Base-by-base conservation (phyloP, 2,888 invertebrate genomes). In the Euplagia quadripunctaria region DNA sequence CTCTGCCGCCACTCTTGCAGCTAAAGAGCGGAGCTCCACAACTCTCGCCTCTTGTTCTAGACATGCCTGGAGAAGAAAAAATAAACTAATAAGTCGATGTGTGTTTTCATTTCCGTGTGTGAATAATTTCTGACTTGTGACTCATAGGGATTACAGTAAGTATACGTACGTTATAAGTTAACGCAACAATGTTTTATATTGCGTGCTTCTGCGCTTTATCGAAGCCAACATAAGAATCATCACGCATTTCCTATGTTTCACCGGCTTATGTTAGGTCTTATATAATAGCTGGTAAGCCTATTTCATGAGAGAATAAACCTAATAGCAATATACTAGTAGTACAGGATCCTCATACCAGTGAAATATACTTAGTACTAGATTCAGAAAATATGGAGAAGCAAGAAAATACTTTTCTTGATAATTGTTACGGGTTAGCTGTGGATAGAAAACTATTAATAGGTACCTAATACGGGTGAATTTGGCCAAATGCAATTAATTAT, bases 1-100 rank as follows among this genome's bases (percentile, higher is more conserved):
- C 88, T 98, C 98, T 43, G 97, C 96, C 0, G 98, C 98, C 72
- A 98, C 98, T 82, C 97, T 97, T 0, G 97, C 97, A 4, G 98
- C 98, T 75, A 98, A 96, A 20, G 97, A 97, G 5, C 97, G 97
- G 43, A 98, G 96, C 87, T 98, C 97, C 43, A 97, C 97, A 76
- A 97, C 97, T 82, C 98, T 97, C 49, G 97, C 96, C 79, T 97
- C 97, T 90, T 98, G 96, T 89, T 98, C 97, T 88, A 98, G 97
- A 89, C 98, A 98, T 91, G 97, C 97, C 98, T 98, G 92, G 41
- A 91, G 64, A 71, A 71, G 71, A 77, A 43, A 73, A 76, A 76
- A 31, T 8, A 12, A 55, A 7, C 6, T n/a, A 58, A n/a, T 49
- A 31, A 17, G 46, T 31, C 14, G 61, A 61, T 61, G 9, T 61